Base-by-base conservation (phyloP, 1,140 invertebrate genomes). In the Oryctes rhinoceros region DNA sequence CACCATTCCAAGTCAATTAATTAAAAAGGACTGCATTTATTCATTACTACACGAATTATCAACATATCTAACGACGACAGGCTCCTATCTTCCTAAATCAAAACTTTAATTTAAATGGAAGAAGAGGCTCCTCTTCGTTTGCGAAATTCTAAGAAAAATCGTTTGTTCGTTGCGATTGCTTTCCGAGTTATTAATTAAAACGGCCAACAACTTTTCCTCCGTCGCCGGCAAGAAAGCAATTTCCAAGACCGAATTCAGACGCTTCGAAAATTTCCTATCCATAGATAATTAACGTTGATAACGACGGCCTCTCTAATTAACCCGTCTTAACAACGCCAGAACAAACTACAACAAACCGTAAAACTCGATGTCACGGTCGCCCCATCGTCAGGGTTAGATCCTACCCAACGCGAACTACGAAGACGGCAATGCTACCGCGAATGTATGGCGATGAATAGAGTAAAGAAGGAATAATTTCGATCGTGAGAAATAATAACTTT, bases 201-300 rank as follows among this genome's bases (percentile, higher is more conserved):
- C 65, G 20, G 24, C 53, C 39, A 13, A 62, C 30, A 71, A 35
- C 11, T 71, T 35, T 15, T 35, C 13, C 24, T 35, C 13, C 18
- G 4, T 30, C 13, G 24, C 20, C 20, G 24, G 13, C 65, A 30
- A 71, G 65, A 71, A 71, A 71, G 35, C 20, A 71, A 71, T 37
- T 71, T 6, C 6, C 4, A 71, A 71, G 35, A 44, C 39, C 5
- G 39, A 10, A 44, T 44, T 44, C 39, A 44, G n/a, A n/a, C 53
- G 15, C 6, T 18, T 71, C 35, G 65, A 71, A 71, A 13, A 67
- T 71, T 71, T 71, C 24, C 20, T 71, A 15, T 24, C 11, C 65
- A 71, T 35, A 71, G 65, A 71, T 71, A 71, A 71, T 71, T 71
- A 24, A 71, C 18, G 35, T 15, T 30, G 65, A 71, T 71, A 71